Base-by-base conservation (phyloP, 2,888 invertebrate genomes). In the Phortica okadai region DNA sequence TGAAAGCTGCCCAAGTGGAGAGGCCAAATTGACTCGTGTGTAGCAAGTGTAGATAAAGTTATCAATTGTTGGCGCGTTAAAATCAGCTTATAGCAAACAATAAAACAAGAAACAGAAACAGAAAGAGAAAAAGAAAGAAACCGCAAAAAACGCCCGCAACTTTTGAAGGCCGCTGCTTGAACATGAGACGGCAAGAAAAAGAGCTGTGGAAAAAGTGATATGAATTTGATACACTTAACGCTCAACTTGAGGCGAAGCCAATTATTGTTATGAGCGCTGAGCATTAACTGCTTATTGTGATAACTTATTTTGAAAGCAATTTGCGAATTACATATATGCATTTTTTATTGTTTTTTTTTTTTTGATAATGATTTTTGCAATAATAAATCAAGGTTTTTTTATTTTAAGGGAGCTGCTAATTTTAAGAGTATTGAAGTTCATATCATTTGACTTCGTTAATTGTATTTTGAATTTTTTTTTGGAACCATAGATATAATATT, bases 321-420 rank as follows among this genome's bases (percentile, higher is more conserved):
- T 4, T 3, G 7, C 2, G 21, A n/a, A n/a, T 59, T 59, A n/a
- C 1, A 16, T 16, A n/a, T 10, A 16, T 16, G n/a, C 3, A 54
- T 54, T 54, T n/a, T 56, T 50, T 8, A 50, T 50, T 50, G 6
- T 54, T 54, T n/a, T 56, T 50, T 8, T 5, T 50, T 50, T 50
- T 50, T 3, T 50, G 54, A 5, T 54, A 54, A 16, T 62, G 10
- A 16, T 10, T 62, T 21, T 62, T 54, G n/a, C n/a, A 16, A n/a
- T 59, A 59, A 16, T 16, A 59, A 59, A 16, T n/a, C 59, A 83
- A 84, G 76, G 82, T 66, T 83, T 80, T 83, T 83, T 14, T 21
- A 21, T 21, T 54, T 54, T 54, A 54, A 54, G 1, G n/a, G 11
- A 6, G 2, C 10, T 6, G 11, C 54, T 14, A 54, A 54, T 54